Evolutionary conservation across 1,140 invertebrate genomes (phyloP), one percentile per base, ranked within the genome.

Genomic region (Spodoptera litura): DNA sequence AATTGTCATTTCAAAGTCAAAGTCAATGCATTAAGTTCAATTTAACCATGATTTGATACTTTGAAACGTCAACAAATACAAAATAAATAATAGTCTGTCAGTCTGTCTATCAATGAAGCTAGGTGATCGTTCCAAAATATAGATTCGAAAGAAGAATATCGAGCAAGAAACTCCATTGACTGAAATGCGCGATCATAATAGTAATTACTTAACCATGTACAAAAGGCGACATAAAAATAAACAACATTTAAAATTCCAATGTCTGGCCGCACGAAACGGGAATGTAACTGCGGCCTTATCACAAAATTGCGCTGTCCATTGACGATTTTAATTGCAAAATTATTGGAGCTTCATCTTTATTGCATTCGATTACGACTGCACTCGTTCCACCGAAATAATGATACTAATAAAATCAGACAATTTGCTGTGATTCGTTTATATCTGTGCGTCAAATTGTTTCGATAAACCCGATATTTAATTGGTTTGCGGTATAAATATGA

Each of bases 251-350:
- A 31, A 31, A 70, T 6, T 51, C 49, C 66, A 11, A 15, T 70
- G 44, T 27, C 66, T 4, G 38, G 49, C 4, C 4, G 13, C 25
- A 51, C 56, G 35, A 71, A 51, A 56, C 68, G 52, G 3, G 10
- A 35, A 38, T 71, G 68, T 71, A 71, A 55, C 52, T 2, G 27
- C 12, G n/a, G 6, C 51, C 53, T 56, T 71, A 71, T 71, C 68
- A 9, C 66, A 51, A 56, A 35, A 71, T 71, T 51, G 44, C 25
- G 53, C 52, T 38, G 52, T 55, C 68, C 68, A 56, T 79, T 77
- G 75, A 74, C 61, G 38, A 81, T 77, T 84, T 84, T 59, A 81
- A 84, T 84, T 85, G 83, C 79, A 62, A 83, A 85, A 83, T 85
- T 83, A 78, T 80, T 78, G 81, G 62, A 64, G 78, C 58, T 52